Base-by-base conservation (phyloP, 2,888 invertebrate genomes). In the Tigriopus californicus region DNA sequence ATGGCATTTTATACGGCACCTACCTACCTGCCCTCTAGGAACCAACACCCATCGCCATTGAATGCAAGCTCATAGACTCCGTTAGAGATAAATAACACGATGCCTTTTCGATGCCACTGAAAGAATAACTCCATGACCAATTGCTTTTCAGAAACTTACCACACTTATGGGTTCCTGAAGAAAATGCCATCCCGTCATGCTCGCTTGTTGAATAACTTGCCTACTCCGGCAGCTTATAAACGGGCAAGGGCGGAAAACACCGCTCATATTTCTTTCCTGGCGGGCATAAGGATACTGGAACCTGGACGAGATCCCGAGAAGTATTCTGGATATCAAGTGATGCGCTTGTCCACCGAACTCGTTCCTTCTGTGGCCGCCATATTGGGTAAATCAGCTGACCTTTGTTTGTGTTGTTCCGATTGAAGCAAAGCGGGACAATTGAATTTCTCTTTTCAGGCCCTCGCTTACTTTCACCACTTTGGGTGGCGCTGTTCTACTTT, bases 401-500 rank as follows among this genome's bases (percentile, higher is more conserved):
- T 46, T 46, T 46, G 46, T 46, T 46, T 46, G 8, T 46, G 12
- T 42, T 12, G 12, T 46, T 46, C 4, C 55, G 59, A 59, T 11
- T 33, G 33, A 33, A 33, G 3, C 8, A 33, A 33, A 8, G 33
- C 33, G 33, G 33, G 33, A 33, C 33, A 33, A 5, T 33, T 33
- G 33, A 33, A 33, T 33, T 8, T 33, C 8, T 8, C 33, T 8
- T 33, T 33, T 8, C 33, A 33, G 84, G 85, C 0, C 76, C 82
- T 48, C 79, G 82, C 61, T 77, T 80, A 68, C 73, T 90, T 5
- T 87, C 88, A 0, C 86, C 89, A 57, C 83, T 86, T 64, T 91
- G 90, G 90, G 82, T 86, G 0, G 83, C 86, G 11, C 76, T 89
- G 53, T 85, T 88, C 68, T 90, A 86, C 72, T 82, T 85, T 68